phyloP scores from a whole-genome alignment of 1,140 invertebrate genomes.

The Meloidogyne chitwoodi region DNA sequence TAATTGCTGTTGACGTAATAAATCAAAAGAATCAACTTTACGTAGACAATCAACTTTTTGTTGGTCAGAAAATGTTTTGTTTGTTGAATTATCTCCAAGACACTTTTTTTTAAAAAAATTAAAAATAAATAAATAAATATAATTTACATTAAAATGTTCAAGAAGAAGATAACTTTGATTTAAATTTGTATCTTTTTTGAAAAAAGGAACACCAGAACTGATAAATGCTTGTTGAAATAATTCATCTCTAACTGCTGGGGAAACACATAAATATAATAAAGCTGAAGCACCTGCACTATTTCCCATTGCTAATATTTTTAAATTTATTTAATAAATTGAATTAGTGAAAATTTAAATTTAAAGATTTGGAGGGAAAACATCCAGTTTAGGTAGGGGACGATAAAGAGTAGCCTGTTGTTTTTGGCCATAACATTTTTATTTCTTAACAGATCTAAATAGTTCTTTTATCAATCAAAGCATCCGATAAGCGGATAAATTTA shows the following conservation, averaged over 20 bases:
- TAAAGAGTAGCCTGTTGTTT: no score
- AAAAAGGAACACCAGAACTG: slow-evolving; percentile 13
- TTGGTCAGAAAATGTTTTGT: slow-evolving; percentile 2
- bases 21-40: not conserved
- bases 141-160: slow-evolving; percentile 14
- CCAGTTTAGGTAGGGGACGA: no score
- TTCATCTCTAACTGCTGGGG: slow-evolving; percentile 2
- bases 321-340: no score
- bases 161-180: not conserved
- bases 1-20: slow-evolving; percentile 10
- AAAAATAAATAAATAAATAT: not conserved
- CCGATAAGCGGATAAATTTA: no score
- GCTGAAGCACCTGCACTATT: slow-evolving; percentile 33
- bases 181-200: slow-evolving; percentile 2
- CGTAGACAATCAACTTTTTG: slow-evolving; percentile 11
- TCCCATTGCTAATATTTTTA: slow-evolving; percentile 5
- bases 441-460: no score
- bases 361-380: no score
- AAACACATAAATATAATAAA: slow-evolving; percentile 2
- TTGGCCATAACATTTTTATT: no score
- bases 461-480: no score
- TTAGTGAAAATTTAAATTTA: no score
- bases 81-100: not conserved
- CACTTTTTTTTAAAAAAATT: not conserved
- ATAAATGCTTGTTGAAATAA: slow-evolving; percentile 17